Conservation (phyloP, 2,888 invertebrate species). For the Eulithis prunata region DNA sequence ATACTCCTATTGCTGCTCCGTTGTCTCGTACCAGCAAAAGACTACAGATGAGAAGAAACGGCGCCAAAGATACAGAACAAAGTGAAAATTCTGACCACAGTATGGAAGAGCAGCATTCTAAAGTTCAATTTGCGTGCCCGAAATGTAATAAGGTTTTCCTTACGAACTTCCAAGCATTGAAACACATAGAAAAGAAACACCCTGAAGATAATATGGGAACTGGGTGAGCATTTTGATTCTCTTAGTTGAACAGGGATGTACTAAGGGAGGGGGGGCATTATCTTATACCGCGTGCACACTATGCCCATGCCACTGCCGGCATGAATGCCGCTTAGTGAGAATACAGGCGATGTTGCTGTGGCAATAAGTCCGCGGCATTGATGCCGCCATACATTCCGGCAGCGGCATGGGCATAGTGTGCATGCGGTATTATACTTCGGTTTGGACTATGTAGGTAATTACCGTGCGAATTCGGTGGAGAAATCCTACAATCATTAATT, state of each 20-base stretch:
- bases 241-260: conserved; percentile 18
- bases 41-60: conserved; percentile 23
- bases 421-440: too few species aligned
- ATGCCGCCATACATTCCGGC: too few species aligned
- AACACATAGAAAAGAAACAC: conserved; percentile 67
- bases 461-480: too few species aligned
- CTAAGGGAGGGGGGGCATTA: background rate
- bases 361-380: too few species aligned
- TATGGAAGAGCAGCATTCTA: conserved; percentile 23
- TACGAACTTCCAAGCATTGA: conserved; percentile 58
- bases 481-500: too few species aligned
- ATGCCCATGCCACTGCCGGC: too few species aligned
- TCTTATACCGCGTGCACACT: too few species aligned
- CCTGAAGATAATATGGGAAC: conserved; percentile 50
- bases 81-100: conserved; percentile 12
- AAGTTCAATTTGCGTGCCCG: conserved; percentile 64
- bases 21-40: conserved; percentile 30
- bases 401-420: too few species aligned
- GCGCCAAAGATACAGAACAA: conserved; percentile 10
- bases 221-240: conserved; percentile 57
- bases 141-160: conserved; percentile 55
- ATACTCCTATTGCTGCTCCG: conserved; percentile 22
- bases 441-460: too few species aligned
- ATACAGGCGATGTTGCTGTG: too few species aligned
- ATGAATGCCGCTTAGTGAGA: too few species aligned